These are phyloP conservation scores for Trididemnum miniatum DNA, from an alignment of 23 tunicate species.

Conservation along the genomic window DNA sequence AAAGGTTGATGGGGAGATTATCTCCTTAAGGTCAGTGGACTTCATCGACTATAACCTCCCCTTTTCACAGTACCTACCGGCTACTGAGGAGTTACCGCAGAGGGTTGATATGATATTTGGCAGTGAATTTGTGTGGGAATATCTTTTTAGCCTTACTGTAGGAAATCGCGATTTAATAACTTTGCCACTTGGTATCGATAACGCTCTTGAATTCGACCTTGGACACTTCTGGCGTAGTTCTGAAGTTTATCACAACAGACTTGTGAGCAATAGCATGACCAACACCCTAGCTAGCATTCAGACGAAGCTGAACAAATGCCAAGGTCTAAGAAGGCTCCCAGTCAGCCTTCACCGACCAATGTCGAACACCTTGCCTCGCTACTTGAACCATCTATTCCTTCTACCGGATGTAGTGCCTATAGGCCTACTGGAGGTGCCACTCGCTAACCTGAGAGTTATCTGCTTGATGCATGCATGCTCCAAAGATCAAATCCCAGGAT, in stretches of 20 bases:
- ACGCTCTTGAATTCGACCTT: not conserved
- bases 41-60: not conserved
- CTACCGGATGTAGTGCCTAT: too few species aligned
- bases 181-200: not conserved
- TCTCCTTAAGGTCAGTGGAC: not conserved
- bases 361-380: too few species aligned
- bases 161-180: not conserved
- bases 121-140: slow-evolving; percentile 4
- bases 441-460: too few species aligned
- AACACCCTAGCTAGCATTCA: too few species aligned
- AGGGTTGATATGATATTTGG: slow-evolving; percentile 3
- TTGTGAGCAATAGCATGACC: not conserved
- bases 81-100: not conserved
- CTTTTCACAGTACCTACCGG: not conserved
- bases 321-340: too few species aligned
- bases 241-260: not conserved
- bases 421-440: too few species aligned
- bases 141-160: not conserved
- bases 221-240: not conserved
- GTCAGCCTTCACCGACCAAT: too few species aligned
- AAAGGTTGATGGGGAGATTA: not conserved
- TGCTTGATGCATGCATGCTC: too few species aligned
- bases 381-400: too few species aligned
- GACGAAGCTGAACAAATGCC: too few species aligned
- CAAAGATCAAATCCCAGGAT: too few species aligned